These are phyloP conservation scores for Hyles lineata DNA, from an alignment of 2,888 invertebrate genomes.

Conservation along the genomic window DNA sequence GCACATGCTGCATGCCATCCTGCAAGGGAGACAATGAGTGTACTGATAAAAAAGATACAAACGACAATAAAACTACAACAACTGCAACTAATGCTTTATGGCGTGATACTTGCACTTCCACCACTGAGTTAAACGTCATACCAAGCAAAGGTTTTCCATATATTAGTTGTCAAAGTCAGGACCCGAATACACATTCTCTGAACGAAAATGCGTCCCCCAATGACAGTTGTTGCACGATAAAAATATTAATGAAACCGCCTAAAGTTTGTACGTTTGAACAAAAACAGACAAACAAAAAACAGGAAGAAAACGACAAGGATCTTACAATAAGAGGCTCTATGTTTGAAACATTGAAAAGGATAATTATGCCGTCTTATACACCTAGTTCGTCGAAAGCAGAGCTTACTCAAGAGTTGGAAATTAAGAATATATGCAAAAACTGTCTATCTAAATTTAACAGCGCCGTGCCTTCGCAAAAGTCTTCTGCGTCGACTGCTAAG, in stretches of 20 bases:
- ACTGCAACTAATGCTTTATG: conserved; percentile 32
- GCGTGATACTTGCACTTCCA: conserved; percentile 39
- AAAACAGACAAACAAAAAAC: conserved; percentile 9
- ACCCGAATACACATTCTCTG: background rate
- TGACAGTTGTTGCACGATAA: conserved; percentile 33
- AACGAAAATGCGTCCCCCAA: background rate
- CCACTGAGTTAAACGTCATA: conserved; percentile 32
- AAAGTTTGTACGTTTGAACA: conserved; percentile 19
- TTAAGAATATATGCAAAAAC: conserved; percentile 32
- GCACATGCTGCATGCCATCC: conserved; percentile 30
- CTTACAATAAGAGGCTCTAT: conserved; percentile 28
- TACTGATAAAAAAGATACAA: conserved; percentile 22
- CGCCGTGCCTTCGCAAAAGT: background rate
- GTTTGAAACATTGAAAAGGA: conserved; percentile 36
- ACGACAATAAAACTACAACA: conserved; percentile 25
- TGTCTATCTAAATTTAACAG: conserved; percentile 31
- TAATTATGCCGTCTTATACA: conserved; percentile 31
- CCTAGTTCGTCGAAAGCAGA: background rate
- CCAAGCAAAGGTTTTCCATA: conserved; percentile 18
- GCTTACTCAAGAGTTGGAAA: conserved; percentile 6
- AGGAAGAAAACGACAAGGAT: conserved; percentile 21
- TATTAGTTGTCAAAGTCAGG: background rate
- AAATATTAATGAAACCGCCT: conserved; percentile 33
- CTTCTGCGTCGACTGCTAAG: background rate
- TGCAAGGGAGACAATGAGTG: conserved; percentile 28